Base-by-base conservation (phyloP, 2,797 vertebrate species). In the Meriones psammophilus region DNA sequence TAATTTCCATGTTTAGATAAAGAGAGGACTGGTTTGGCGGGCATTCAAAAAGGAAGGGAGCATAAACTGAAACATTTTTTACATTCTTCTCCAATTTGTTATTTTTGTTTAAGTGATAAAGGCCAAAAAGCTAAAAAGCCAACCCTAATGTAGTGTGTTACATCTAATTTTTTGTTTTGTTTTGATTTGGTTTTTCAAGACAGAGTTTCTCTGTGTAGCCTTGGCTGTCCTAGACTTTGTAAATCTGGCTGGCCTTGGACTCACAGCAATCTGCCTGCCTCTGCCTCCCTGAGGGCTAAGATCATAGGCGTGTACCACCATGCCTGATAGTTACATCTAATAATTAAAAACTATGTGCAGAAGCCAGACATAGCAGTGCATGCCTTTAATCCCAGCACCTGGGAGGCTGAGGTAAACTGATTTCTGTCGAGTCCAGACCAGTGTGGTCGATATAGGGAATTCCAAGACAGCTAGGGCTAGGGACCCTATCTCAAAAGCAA, bases 41-140 rank as follows among this genome's bases (percentile, higher is more conserved):
- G 79, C 74, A 92, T 5, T 13, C n/a, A 87, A 89, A 94, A 68
- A 81, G 56, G 66, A 78, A 91, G 64, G 74, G 94, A 50, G 42
- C 60, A 73, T 58, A 95, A 92, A 90, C 90, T 87, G 85, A 94
- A 96, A 93, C 26, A 94, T 56, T 93, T 97, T 93, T 78, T 86
- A 96, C 64, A 78, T 76, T 91, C 64, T 24, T 64, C 36, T 69
- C 54, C 62, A 92, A 96, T 93, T 26, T 93, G 56, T 90, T 79
- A 78, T 88, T 96, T 96, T 93, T 94, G 28, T 88, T 91, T 85
- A 89, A 89, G 30, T 77, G 46, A 54, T 69, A 86, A 54, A 68
- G 42, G 64, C 64, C 66, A 54, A 86, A 85, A 86, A 54, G 64
- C 64, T 46, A 54, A 86, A 85, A 86, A 54, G 36, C 12, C 30